Base-by-base conservation (phyloP, 1,140 invertebrate species). In the Limonius californicus region DNA sequence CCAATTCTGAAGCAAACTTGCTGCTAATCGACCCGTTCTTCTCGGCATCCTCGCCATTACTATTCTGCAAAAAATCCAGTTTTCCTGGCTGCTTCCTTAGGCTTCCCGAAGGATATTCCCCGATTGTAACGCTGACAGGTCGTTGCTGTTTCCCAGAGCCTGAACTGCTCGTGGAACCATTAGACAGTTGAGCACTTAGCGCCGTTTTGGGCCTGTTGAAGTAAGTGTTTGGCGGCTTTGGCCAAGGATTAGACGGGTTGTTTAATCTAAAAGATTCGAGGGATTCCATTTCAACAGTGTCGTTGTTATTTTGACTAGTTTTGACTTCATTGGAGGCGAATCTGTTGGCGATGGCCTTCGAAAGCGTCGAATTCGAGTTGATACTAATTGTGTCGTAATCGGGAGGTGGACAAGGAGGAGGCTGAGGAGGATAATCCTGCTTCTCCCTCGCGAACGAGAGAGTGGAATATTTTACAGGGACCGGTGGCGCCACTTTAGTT, bases 181-280 rank as follows among this genome's bases (percentile, higher is more conserved):
- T 21, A 16, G 66, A 54, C 2, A 42, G 12, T 57, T 67, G 63
- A 61, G 63, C 53, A 23, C 57, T 62, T 1, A 65, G 19, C 30
- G 65, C 30, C 39, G 63, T 15, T 79, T 78, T 71, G 20, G 16
- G 50, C 14, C 75, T 77, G 23, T 80, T 75, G 66, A 89, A 89
- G 67, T 89, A 89, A 23, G 84, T 85, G 4, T 82, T 77, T 20
- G 86, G 87, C 30, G 86, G 86, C 70, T 83, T 85, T 14, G 85
- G 86, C 57, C 79, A 79, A 3, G 80, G 73, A 32, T 79, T 78
- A 4, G 74, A 75, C 0, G 84, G 82, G 66, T 87, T 85, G 42
- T 85, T 87, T 39, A 89, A 69, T 68, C 84, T 85, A 72, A 85
- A 88, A 0, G 87, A 89, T 72, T 89, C 87, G 54, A 89, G 75